Evolutionary conservation across 1,140 invertebrate genomes (phyloP).

Genomic region (Hylaeus volcanicus): DNA sequence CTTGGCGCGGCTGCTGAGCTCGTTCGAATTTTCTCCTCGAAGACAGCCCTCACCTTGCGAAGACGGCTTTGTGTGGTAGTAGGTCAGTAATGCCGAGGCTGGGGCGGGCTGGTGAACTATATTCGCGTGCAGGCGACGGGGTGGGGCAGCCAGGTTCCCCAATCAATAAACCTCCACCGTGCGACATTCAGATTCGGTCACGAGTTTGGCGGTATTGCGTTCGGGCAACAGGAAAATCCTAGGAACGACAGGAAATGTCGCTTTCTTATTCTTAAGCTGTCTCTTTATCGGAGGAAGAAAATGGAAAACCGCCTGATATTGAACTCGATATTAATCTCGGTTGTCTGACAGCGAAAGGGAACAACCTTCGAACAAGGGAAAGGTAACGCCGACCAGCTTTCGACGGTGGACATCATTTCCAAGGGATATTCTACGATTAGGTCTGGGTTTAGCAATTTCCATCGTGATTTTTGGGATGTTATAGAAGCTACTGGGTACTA

Average conservation of each 20-base stretch:
- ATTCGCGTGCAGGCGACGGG: conserved; percentile 45
- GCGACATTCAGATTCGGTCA: conserved; percentile 61
- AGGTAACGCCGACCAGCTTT: no score
- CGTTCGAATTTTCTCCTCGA: conserved; percentile 33
- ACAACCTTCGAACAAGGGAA: not conserved
- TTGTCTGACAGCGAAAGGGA: not conserved
- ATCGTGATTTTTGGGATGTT: no score
- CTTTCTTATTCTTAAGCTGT: not conserved
- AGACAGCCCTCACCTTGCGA: conserved; percentile 51
- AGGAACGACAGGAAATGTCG: conserved; percentile 2
- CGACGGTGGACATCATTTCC: no score
- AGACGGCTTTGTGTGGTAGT: conserved; percentile 56
- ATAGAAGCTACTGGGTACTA: no score
- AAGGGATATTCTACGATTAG: no score
- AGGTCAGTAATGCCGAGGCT: conserved; percentile 70
- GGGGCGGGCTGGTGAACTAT: conserved; percentile 58
- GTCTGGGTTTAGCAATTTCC: no score
- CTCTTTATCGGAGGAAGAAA: not conserved
- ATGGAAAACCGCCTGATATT: not conserved
- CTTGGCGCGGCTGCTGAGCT: not conserved
- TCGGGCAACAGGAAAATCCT: conserved; percentile 26
- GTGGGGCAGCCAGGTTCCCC: conserved; percentile 58
- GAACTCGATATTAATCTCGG: not conserved
- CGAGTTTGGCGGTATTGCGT: conserved; percentile 38
- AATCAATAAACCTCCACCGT: conserved; percentile 67